These are phyloP conservation scores for Procavia capensis DNA, from an alignment of 2,113 vertebrate genomes.

Conservation along the genomic window DNA sequence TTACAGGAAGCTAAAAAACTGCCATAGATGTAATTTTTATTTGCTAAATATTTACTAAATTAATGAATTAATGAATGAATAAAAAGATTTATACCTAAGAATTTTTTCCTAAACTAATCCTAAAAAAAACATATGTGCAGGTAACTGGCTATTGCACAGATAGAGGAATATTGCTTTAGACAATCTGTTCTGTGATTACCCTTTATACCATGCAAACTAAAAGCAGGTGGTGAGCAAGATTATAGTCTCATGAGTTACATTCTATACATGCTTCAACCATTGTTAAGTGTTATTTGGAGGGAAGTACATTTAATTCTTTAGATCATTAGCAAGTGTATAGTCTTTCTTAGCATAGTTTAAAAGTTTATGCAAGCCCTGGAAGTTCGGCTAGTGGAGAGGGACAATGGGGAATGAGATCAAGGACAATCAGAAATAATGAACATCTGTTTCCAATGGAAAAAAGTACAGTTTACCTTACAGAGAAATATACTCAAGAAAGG, in stretches of 20 bases:
- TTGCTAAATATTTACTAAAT: not conserved
- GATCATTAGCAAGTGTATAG: not conserved
- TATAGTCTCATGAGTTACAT: not conserved
- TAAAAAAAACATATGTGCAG: not conserved
- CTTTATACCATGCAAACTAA: not conserved
- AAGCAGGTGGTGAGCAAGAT: not conserved
- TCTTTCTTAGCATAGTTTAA: not conserved
- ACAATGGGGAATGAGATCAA: not conserved
- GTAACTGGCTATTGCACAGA: not conserved
- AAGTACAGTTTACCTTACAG: not conserved
- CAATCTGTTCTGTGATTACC: not conserved
- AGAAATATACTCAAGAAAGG: not conserved
- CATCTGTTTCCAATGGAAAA: not conserved
- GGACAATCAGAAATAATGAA: not conserved
- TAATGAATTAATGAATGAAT: not conserved
- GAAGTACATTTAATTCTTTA: not conserved
- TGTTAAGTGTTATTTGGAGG: not conserved
- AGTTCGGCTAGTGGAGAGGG: not conserved
- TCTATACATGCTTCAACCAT: not conserved
- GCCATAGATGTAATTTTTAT: accelerated
- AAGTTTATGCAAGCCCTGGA: not conserved
- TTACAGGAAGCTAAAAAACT: not conserved
- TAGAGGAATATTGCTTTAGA: not conserved
- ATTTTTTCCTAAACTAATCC: not conserved
- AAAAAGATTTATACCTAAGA: not conserved